Evolutionary conservation across 2,888 invertebrate genomes (phyloP), one percentile per base, ranked within the genome.

Genomic region (Aspidiotus destructor): DNA sequence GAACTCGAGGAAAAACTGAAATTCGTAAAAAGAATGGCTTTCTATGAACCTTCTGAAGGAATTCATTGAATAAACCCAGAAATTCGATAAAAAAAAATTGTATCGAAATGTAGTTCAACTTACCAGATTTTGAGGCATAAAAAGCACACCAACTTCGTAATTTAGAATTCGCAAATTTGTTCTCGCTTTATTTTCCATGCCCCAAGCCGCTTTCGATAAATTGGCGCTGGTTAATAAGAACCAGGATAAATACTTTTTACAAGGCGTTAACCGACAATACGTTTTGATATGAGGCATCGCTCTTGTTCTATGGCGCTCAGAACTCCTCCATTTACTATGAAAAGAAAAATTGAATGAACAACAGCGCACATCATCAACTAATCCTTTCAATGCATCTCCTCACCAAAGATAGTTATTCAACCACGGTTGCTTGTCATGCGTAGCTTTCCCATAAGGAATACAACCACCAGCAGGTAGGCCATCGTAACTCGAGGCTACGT

Each of bases 171-270:
- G 79, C 64, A 83, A 76, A 71, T 79, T 79, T 41, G 78, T 76
- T 44, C 88, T 83, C 0, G 81, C 83, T 71, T 82, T 84, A 72
- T 84, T 85, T 9, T 82, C 77, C 10, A 79, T 79, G 54, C 98
- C 98, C 98, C 98, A 98, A 0, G 98, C 98, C 1, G 97, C 93
- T 80, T 96, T 97, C 11, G 97, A 98, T 42, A 97, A 80, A 80
- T 99, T 99, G 0, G 92, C 93, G 67, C 96, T 96, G 0, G 95
- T 95, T 0, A 97, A 79, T 0, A 92, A 78, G 76, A 89, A 92
- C 86, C 87, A 98, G 0, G 91, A 86, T 6, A 88, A 81, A 73
- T 80, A 78, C n/a, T 78, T 79, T 70, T 79, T 76, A 75, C 87
- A 85, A 0, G 86, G 85, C 0, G 88, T 88, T 3, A 86, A 78